These are phyloP conservation scores for Nasonia giraulti DNA, from an alignment of 1,140 invertebrate species.

Conservation along the genomic window DNA sequence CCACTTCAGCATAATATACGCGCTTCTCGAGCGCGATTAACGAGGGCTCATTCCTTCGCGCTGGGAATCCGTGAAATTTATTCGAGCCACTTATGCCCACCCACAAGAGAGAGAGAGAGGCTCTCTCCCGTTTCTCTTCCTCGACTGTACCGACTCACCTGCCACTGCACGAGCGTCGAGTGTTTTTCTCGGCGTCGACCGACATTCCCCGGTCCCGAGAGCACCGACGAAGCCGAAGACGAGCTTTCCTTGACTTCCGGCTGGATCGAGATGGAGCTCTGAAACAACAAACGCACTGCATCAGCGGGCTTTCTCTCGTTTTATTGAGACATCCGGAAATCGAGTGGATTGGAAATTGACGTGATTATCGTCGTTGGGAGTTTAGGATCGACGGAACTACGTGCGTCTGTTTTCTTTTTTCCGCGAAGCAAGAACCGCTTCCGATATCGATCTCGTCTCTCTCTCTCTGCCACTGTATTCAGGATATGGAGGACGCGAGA, in stretches of 20 bases:
- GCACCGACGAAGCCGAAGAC: conserved; percentile 69
- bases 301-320: background rate
- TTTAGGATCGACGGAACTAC: too few relatives aligned
- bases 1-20: background rate
- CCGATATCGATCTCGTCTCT: background rate
- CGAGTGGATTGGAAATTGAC: too few relatives aligned
- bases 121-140: background rate
- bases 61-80: conserved; percentile 16
- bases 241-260: conserved; percentile 62
- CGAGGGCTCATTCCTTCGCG: conserved; percentile 21
- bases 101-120: background rate
- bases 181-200: conserved; percentile 72
- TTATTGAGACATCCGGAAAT: too few relatives aligned
- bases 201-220: conserved; percentile 78
- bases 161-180: conserved; percentile 75
- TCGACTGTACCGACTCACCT: conserved; percentile 63
- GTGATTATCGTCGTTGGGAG: too few relatives aligned
- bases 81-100: background rate
- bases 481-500: background rate
- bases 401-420: background rate
- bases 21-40: conserved; percentile 42
- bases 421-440: too few relatives aligned
- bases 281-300: background rate
- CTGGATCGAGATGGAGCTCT: conserved; percentile 73
- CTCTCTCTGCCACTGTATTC: background rate